Conservation (phyloP, 2,888 invertebrate species). For the Reticulitermes lucifugus region DNA sequence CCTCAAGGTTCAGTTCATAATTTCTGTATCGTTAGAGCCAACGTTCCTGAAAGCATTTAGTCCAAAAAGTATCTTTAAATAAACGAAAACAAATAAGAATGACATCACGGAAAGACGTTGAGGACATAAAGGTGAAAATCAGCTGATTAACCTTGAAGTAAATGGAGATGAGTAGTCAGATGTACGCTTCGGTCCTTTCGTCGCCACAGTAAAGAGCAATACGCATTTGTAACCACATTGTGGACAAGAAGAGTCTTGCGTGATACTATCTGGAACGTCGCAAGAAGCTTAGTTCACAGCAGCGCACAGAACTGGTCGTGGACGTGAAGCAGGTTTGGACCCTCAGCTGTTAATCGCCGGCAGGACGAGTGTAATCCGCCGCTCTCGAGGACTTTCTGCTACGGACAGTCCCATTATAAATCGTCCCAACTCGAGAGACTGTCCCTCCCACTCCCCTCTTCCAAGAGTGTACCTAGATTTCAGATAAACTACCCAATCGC, state of each 20-base stretch:
- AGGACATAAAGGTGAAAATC: too few relatives aligned
- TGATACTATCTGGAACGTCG: neutral
- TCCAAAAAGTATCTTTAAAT: too few relatives aligned
- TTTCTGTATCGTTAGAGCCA: too few relatives aligned
- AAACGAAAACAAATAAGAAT: too few relatives aligned
- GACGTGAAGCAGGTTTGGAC: neutral
- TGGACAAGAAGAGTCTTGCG: neutral
- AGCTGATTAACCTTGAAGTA: too few relatives aligned
- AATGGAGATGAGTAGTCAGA: too few relatives aligned
- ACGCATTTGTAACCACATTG: too few relatives aligned
- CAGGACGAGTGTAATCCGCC: neutral
- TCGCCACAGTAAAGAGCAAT: too few relatives aligned
- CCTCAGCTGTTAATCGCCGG: neutral
- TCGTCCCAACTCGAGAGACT: neutral
- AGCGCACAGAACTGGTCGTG: neutral
- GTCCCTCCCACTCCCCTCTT: neutral
- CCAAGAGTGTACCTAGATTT: neutral
- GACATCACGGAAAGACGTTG: too few relatives aligned
- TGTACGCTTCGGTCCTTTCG: too few relatives aligned
- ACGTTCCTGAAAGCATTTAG: too few relatives aligned
- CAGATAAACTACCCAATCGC: neutral
- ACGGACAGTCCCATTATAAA: slow-evolving; percentile 27
- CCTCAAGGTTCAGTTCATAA: too few relatives aligned
- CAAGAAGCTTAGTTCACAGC: neutral
- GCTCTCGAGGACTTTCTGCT: slow-evolving; percentile 14